phyloP scores from a whole-genome alignment of 2,113 vertebrate genomes.

The Neolamprologus fasciatus region DNA sequence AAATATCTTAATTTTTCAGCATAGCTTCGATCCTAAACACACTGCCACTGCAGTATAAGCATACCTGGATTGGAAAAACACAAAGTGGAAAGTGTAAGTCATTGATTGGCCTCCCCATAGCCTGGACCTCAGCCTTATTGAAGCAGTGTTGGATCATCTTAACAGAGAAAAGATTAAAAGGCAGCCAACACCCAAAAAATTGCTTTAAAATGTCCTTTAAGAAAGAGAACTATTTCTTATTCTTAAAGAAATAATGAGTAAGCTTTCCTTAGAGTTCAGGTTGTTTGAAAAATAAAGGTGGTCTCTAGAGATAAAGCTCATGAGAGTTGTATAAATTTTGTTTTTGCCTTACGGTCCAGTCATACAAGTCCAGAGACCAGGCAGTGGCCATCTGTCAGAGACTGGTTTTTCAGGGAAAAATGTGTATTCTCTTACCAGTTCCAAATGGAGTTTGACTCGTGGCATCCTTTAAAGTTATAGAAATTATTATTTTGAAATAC shows the following conservation, averaged over 20 bases:
- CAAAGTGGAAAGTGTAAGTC: background rate
- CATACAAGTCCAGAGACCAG: background rate
- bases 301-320: background rate
- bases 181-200: background rate
- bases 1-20: background rate
- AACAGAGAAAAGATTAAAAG: background rate
- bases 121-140: background rate
- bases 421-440: background rate
- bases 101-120: background rate
- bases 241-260: background rate
- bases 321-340: background rate
- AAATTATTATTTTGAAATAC: background rate
- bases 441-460: background rate
- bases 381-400: background rate
- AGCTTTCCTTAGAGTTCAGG: background rate
- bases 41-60: background rate
- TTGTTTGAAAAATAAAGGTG: background rate
- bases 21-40: background rate
- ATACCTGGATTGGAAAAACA: background rate
- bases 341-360: background rate
- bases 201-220: background rate
- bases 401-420: background rate
- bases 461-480: background rate
- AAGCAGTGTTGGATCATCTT: background rate
- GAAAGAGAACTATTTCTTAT: background rate